Evolutionary conservation across 1,140 invertebrate genomes (phyloP), one percentile per base, ranked within the genome.

Genomic region (Drosophila ercepeae): DNA sequence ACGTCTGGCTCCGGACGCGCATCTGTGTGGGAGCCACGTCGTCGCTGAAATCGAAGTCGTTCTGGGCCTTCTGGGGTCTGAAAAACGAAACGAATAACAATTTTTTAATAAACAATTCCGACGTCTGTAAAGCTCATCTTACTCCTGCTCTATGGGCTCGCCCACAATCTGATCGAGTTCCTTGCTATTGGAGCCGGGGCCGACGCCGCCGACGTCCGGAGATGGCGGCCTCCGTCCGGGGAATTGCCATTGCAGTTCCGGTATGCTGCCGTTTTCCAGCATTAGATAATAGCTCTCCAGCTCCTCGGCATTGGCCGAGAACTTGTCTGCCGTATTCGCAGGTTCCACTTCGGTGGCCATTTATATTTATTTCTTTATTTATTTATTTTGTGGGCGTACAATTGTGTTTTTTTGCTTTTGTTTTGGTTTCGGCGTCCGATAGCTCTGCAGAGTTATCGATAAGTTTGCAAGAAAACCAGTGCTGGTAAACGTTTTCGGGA

Each of bases 21-120:
- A 93, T 78, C 57, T 93, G 91, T 9, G 93, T 92, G 2, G 82
- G 82, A 1, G 93, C 91, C 84, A 93, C 93, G 71, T 94, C 93
- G 65, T 94, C 93, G 89, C 93, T 93, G 36, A 94, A 94, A 75
- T 94, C 93, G 74, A 94, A 94, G 57, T 94, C 93, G 16, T 93
- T 93, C 16, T 39, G 36, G 0, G 78, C 54, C 63, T 93, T 93
- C 55, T 92, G 92, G 2, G 91, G 75, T 41, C 93, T 94, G 57
- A 1, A 78, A 65, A 25, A 29, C 0, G 39, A 27, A 11, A 6
- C 11, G 0, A 34, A 19, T n/a, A 4, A 4, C 13, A 23, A n/a
- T n/a, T 14, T 6, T 48, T 13, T 1, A 6, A 19, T 50, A 11
- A 5, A 9, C 4, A 67, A 9, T 27, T 13, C 0, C 8, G n/a